Evolutionary conservation across 2,888 invertebrate genomes (phyloP).

Genomic region (Myathropa florea): DNA sequence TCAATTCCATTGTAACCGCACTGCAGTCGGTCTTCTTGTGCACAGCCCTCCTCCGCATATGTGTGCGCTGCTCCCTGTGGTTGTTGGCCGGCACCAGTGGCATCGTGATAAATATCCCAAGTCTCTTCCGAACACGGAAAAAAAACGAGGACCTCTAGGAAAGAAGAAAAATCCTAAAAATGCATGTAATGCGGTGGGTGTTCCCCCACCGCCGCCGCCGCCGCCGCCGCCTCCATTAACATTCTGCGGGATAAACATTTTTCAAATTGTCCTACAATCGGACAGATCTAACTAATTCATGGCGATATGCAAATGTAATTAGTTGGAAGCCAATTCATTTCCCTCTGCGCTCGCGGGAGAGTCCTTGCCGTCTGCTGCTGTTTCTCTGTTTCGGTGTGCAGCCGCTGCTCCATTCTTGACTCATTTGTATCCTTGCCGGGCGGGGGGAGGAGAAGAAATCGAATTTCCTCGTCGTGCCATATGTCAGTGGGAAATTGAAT

Average conservation of each 20-base stretch:
- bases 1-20: constrained; percentile 65
- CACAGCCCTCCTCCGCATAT: not conserved
- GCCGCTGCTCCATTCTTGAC: not conserved
- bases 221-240: constrained; percentile 29
- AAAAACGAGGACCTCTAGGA: not conserved
- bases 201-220: not conserved
- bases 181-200: not conserved
- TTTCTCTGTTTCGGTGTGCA: constrained; percentile 8
- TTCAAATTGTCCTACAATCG: constrained; percentile 77
- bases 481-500: constrained; percentile 62
- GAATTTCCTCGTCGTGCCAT: constrained; percentile 43
- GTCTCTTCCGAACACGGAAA: not conserved
- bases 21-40: constrained; percentile 38
- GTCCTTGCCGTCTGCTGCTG: not conserved
- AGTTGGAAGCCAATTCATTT: constrained; percentile 76
- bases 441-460: constrained; percentile 45
- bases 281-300: constrained; percentile 72
- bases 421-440: constrained; percentile 31
- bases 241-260: constrained; percentile 72
- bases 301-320: constrained; percentile 79
- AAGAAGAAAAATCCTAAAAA: constrained; percentile 31
- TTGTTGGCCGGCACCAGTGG: constrained; percentile 43
- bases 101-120: constrained; percentile 59
- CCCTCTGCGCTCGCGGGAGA: constrained; percentile 9
- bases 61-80: constrained; percentile 5